Conservation (phyloP, 2,888 invertebrate species). For the Antheraea assamensis region DNA sequence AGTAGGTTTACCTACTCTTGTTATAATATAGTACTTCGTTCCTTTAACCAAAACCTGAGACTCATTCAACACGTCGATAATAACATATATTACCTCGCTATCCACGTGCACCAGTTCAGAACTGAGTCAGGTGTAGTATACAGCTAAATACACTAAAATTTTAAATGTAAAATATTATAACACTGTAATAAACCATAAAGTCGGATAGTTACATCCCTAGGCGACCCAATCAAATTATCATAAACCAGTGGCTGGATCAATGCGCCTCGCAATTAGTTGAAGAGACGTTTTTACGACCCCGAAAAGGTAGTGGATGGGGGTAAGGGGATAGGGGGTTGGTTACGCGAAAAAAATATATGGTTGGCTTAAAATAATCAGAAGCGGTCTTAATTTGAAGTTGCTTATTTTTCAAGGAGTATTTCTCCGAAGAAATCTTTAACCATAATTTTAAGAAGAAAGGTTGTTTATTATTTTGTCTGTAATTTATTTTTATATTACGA, state of each 20-base stretch:
- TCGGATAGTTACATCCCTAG: slow-evolving; percentile 5
- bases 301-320: slow-evolving; percentile 4
- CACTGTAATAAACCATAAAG: background rate
- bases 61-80: too few species aligned
- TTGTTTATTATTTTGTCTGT: background rate
- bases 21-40: too few species aligned
- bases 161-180: background rate
- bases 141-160: background rate
- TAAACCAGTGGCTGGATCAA: slow-evolving; percentile 25
- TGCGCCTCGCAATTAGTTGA: slow-evolving; percentile 27
- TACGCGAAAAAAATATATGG: background rate
- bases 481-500: background rate
- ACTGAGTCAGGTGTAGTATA: too few species aligned
- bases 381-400: slow-evolving; percentile 5
- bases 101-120: too few species aligned
- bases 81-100: too few species aligned
- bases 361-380: slow-evolving; percentile 6
- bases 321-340: background rate
- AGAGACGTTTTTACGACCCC: slow-evolving; percentile 25
- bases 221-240: slow-evolving; percentile 27
- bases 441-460: background rate
- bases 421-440: background rate
- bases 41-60: too few species aligned
- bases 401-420: background rate
- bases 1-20: too few species aligned